phyloP scores from a whole-genome alignment of 1,140 invertebrate species.

The Drosophila teissieri region DNA sequence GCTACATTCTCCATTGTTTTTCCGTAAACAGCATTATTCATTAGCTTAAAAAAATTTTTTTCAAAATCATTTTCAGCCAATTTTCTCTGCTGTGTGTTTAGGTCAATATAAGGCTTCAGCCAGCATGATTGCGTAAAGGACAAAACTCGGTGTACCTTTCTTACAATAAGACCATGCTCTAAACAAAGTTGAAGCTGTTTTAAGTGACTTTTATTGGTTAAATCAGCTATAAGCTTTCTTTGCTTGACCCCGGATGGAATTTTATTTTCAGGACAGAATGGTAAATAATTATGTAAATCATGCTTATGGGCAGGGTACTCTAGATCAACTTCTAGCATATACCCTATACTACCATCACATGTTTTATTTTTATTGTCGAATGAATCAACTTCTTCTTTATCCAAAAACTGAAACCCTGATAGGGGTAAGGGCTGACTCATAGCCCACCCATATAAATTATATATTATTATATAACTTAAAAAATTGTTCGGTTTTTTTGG shows the following conservation, averaged over 20 bases:
- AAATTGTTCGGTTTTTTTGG: too few relatives aligned
- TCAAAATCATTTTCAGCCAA: constrained; percentile 1
- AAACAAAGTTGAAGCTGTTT: constrained; percentile 6
- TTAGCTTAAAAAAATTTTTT: neutral
- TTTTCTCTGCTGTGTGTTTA: neutral
- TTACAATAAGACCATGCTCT: neutral
- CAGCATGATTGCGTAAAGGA: neutral
- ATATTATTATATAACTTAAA: too few relatives aligned
- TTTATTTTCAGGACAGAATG: constrained; percentile 1
- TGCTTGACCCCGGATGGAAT: neutral
- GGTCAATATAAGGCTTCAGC: neutral
- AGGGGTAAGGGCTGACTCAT: too few relatives aligned
- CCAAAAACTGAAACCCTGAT: too few relatives aligned
- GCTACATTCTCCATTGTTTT: neutral
- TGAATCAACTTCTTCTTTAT: too few relatives aligned
- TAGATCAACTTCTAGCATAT: too few relatives aligned
- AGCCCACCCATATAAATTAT: too few relatives aligned
- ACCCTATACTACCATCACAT: too few relatives aligned
- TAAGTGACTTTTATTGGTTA: neutral
- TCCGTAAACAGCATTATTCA: neutral
- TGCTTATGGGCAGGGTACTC: too few relatives aligned
- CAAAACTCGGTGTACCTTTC: constrained; percentile 6
- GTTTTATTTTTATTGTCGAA: too few relatives aligned
- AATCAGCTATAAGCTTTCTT: neutral
- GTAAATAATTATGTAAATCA: neutral